Base-by-base conservation (phyloP, 2,797 vertebrate genomes). In the Gallinago stenura region DNA sequence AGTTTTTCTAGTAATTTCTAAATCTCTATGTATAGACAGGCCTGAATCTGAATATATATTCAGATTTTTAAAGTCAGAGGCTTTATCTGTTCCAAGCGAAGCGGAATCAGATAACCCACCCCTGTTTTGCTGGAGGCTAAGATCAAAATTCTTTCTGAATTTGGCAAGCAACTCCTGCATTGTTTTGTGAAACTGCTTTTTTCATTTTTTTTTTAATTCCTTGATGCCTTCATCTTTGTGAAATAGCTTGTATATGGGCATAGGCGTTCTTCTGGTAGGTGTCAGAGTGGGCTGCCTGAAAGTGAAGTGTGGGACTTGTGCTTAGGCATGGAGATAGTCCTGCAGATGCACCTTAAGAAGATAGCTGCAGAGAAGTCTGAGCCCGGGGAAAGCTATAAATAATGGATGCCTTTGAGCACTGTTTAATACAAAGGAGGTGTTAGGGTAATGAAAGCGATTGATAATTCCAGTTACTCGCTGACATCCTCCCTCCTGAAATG, bases 391-490 rank as follows among this genome's bases (percentile, higher is more conserved):
- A 35, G 10, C 46, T 65, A 3, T 50, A 69, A 88, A 69, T 88
- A 82, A 78, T 90, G 33, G 46, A 76, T 91, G 50, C 33, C 51
- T 93, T 88, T 86, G 61, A 86, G 85, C 70, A 48, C 12, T 65
- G 9, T 58, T 93, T 86, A 83, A 83, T 86, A 51, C 53, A 68
- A 77, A 94, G 66, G 43, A 73, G 48, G 28, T 83, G 48, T 89
- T 83, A 77, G 60, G n/a, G 17, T 90, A 93, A 80, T 60, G 83
- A 90, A 90, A 45, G 24, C 2, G 6, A 80, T 93, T 92, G 90
- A 87, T 96, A 89, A 87, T 77, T 35, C 20, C 60, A 33, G 71
- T 76, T 73, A 87, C 73, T 94, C 73, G 45, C 56, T 89, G 86
- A n/a, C 68, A 70, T 60, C 41, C 26, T 90, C 25, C 58, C 41